Base-by-base conservation (phyloP, 2,113 vertebrate species). In the Grus americana region DNA sequence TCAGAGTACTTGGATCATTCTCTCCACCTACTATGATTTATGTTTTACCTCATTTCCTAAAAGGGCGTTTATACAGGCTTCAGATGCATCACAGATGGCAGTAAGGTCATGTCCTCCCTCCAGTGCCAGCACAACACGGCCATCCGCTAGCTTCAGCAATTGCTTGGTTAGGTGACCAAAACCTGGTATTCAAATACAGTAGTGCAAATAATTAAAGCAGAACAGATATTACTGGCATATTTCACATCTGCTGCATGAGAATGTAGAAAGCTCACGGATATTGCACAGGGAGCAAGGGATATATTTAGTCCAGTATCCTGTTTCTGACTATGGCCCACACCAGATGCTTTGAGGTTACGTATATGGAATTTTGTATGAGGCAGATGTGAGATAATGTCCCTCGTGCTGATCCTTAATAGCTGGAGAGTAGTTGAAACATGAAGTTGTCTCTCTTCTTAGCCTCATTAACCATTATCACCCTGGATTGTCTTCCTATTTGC, bases 31-130 rank as follows among this genome's bases (percentile, higher is more conserved):
- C 18, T 32, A 12, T 32, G 65, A 62, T 67, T 68, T 63, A 10
- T 91, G 55, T 93, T 87, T 99, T 98, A 98, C 98, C 98, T 98
- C 97, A 93, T 98, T 98, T 98, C 98, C 98, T 97, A 98, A 98
- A 94, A 98, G 98, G 84, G 97, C 97, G 46, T 98, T 98, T 93
- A 98, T 97, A 79, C 98, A 98, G 95, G 98, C 98, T 95, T 98
- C 98, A 94, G 98, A 98, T 71, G 98, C 98, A 66, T 98, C 98
- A 90, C 98, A 98, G 90, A 98, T 97, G 95, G 98, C 97, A 55
- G 97, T 98, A 93, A 98, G 98, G 97, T 98, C 98, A 59, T 98
- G 98, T 97, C 98, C 98, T 96, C 98, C 98, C 92, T 98, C 98
- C 78, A 97, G 95, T 38, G 98, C 98, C 93, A 97, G 90, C 74